Evolutionary conservation across 1,140 invertebrate species (phyloP), one percentile per base, ranked within the genome.

Genomic region (Brachionus manjavacas): DNA sequence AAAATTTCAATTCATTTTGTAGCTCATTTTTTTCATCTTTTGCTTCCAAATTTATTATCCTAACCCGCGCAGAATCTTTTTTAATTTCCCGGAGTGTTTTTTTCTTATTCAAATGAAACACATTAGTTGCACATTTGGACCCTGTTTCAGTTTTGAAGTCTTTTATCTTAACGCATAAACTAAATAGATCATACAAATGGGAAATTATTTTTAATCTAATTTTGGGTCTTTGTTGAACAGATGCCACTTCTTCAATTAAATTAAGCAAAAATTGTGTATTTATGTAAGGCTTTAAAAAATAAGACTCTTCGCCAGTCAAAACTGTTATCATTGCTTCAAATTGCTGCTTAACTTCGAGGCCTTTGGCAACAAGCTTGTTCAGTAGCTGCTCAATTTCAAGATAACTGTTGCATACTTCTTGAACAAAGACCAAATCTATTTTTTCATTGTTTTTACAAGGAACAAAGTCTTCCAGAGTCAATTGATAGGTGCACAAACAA

Each of bases 371-470:
- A 2, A 28, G 3, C 20, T 76, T 76, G 25, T 25, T 14, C 12
- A 76, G 4, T 11, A 76, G 20, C 8, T 46, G 2, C 4, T 76
- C 72, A 2, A 49, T 49, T 76, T 76, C 72, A 14, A 76, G 25
- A 76, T 35, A 76, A 16, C 46, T 76, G 7, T 23, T 76, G n/a
- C 72, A 76, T 23, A 52, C 25, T 76, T 76, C 72, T 76, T 76
- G 16, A 1, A 76, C 12, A 25, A 49, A 49, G 1, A 11, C 49
- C 3, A 31, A 28, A 49, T 76, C 72, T 25, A 76, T 43, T 39
- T 74, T 74, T 43, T 74, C 70, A 43, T 41, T 11, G 2, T 74
- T 49, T 76, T 46, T 76, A 7, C 20, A 11, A 46, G 43, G 14
- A 4, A 20, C 2, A 28, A 76, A 76, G 31, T 76, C 72, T 12